These are phyloP conservation scores for Lepus americanus DNA, from an alignment of 2,113 vertebrate species.

Conservation along the genomic window DNA sequence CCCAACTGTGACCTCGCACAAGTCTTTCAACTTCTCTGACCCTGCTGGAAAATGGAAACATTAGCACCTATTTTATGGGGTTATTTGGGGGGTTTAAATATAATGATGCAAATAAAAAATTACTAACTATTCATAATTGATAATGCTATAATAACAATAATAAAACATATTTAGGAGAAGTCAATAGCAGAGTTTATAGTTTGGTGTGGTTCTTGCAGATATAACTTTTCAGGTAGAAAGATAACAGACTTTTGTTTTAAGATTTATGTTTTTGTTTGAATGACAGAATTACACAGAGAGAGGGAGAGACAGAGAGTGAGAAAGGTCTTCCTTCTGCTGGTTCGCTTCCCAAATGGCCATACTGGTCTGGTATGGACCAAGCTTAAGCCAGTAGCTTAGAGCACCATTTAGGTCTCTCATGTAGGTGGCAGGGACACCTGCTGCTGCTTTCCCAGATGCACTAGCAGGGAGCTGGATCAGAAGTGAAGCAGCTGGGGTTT, in stretches of 20 bases:
- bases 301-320: too few species aligned
- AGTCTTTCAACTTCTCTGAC: neutral
- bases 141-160: neutral
- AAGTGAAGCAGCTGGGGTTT: too few species aligned
- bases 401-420: too few species aligned
- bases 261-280: too few species aligned
- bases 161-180: neutral
- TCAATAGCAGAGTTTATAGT: neutral
- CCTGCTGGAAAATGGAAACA: neutral
- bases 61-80: neutral
- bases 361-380: too few species aligned
- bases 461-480: too few species aligned
- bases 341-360: too few species aligned
- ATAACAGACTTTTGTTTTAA: neutral
- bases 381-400: too few species aligned
- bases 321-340: too few species aligned
- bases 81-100: neutral
- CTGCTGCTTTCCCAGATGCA: too few species aligned
- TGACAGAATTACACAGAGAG: too few species aligned
- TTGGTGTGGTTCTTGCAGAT: neutral
- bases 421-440: too few species aligned
- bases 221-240: neutral
- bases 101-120: neutral
- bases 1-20: neutral
- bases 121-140: neutral